Percentiles rank a stretch among this genome's conserved stretches.
Conservation (phyloP, 37 sponge, comb jelly and placozoan genomes). For the Beroe ovata region DNA sequence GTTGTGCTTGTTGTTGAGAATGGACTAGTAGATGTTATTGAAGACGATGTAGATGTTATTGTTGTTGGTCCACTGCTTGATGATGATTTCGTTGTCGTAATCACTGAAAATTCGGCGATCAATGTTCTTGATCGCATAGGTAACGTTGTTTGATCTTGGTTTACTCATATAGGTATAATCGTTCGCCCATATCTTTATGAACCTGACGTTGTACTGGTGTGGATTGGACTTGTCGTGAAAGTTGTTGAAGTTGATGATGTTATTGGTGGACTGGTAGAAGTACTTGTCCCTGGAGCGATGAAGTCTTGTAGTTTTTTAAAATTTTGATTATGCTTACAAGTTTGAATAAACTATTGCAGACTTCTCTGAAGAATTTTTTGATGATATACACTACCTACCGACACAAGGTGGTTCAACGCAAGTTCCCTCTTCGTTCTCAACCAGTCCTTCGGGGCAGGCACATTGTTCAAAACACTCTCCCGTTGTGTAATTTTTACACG, state of each 20-base stretch:
- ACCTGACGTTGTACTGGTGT: background rate
- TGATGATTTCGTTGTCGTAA: background rate
- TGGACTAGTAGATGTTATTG: background rate
- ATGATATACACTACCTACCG: background rate
- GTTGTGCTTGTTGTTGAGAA: constrained; percentile 4
- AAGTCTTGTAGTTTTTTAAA: too few species aligned
- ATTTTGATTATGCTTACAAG: too few species aligned
- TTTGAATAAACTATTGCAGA: too few species aligned
- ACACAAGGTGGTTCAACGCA: background rate
- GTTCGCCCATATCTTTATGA: background rate
- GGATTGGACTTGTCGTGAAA: background rate
- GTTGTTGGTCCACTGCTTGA: constrained; percentile 20
- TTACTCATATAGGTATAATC: background rate
- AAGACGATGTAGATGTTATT: constrained; percentile 3
- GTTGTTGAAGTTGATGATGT: constrained; percentile 4
- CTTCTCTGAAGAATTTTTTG: background rate
- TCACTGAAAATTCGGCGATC: background rate
- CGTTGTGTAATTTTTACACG: constrained; percentile 25
- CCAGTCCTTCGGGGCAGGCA: constrained; percentile 47
- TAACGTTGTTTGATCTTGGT: background rate
- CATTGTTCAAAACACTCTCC: constrained; percentile 54
- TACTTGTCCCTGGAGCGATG: too few species aligned
- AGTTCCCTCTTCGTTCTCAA: constrained; percentile 39
- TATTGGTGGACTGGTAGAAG: background rate
- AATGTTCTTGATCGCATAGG: background rate